Percentiles rank a stretch among this genome's conserved stretches.
Evolutionary conservation across 2,888 invertebrate genomes (phyloP).

Genomic region (Limnephilus rhombicus): DNA sequence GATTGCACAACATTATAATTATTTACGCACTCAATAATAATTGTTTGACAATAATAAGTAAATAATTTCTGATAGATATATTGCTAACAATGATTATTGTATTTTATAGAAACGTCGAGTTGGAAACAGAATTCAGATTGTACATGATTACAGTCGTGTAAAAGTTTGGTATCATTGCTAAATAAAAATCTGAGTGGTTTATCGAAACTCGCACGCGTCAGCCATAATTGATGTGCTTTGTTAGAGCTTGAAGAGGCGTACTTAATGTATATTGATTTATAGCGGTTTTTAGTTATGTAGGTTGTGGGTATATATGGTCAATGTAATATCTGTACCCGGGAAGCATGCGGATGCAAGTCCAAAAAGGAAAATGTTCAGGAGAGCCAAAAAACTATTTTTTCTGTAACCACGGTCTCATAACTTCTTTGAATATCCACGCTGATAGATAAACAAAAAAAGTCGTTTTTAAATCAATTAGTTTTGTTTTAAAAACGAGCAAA

Average conservation of each 20-base stretch:
- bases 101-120: background rate
- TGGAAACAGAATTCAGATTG: background rate
- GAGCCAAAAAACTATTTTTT: too few species aligned
- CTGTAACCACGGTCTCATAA: too few species aligned
- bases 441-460: too few species aligned
- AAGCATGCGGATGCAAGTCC: too few species aligned
- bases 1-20: conserved; percentile 21
- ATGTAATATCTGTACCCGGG: too few species aligned
- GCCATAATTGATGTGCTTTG: background rate
- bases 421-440: too few species aligned
- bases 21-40: conserved; percentile 42
- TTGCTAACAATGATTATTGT: background rate
- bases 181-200: background rate
- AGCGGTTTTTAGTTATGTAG: background rate
- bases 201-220: conserved; percentile 3
- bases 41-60: conserved; percentile 51
- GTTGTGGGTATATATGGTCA: background rate
- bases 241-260: background rate
- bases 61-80: conserved; percentile 45
- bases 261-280: background rate
- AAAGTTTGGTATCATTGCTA: background rate
- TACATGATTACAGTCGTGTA: background rate
- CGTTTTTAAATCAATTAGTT: too few species aligned
- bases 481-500: too few species aligned
- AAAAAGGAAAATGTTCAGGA: too few species aligned